Conservation (phyloP, 2,888 invertebrate genomes). For the Euzophera pinguis region DNA sequence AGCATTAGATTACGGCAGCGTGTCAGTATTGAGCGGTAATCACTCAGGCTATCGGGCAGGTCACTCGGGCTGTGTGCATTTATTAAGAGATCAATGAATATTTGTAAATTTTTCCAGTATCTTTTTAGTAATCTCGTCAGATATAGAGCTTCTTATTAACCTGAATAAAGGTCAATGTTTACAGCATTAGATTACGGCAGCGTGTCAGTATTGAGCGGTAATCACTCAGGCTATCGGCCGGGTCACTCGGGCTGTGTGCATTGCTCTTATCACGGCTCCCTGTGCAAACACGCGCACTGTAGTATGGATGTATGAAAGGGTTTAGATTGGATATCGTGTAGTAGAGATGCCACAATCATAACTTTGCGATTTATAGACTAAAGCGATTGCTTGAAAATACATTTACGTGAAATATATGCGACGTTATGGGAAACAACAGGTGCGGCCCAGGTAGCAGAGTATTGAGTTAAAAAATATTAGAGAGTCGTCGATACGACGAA, state of each 20-base stretch:
- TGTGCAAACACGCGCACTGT: conserved; percentile 50
- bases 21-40: conserved; percentile 40
- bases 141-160: background rate
- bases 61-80: conserved; percentile 63
- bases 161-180: background rate
- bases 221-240: conserved; percentile 60
- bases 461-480: too few relatives aligned
- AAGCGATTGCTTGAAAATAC: too few relatives aligned
- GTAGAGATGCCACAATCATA: too few relatives aligned
- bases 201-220: conserved; percentile 33
- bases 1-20: conserved; percentile 6
- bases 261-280: conserved; percentile 67
- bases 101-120: too few relatives aligned
- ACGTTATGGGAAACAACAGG: too few relatives aligned
- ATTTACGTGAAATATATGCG: too few relatives aligned
- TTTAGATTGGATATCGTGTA: conserved; percentile 6
- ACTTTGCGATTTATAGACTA: too few relatives aligned
- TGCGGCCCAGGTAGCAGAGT: too few relatives aligned
- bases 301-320: background rate
- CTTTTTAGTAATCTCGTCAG: background rate
- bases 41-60: conserved; percentile 60
- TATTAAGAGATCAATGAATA: conserved; percentile 29
- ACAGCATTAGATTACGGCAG: conserved; percentile 6
- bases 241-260: conserved; percentile 64
- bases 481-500: too few relatives aligned